Evolutionary conservation across 2,797 vertebrate genomes (phyloP).

Genomic region (Tokudaia muenninki): DNA sequence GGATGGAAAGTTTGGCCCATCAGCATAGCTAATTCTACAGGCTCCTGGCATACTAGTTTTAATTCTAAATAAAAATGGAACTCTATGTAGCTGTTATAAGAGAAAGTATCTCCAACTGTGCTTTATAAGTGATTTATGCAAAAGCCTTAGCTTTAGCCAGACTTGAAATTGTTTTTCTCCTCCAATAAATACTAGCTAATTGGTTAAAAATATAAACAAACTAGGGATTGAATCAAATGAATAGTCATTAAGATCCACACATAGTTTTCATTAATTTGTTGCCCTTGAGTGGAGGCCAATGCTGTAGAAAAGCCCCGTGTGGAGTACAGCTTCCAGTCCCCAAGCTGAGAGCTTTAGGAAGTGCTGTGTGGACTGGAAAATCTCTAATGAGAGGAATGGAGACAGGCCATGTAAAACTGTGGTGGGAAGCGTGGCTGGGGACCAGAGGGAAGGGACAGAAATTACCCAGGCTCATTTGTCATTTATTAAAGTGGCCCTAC

Average conservation of each 20-base stretch:
- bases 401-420: background rate
- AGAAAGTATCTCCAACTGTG: conserved; percentile 48
- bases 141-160: conserved; percentile 43
- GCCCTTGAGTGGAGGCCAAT: conserved; percentile 66
- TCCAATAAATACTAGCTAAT: conserved; percentile 70
- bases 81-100: background rate
- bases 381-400: conserved; percentile 15
- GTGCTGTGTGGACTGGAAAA: conserved; percentile 30
- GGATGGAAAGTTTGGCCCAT: background rate
- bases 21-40: background rate
- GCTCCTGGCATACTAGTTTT: background rate
- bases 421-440: background rate
- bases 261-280: conserved; percentile 76
- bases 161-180: conserved; percentile 72
- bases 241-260: conserved; percentile 53
- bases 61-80: conserved; percentile 41
- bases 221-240: conserved; percentile 72
- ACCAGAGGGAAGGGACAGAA: background rate
- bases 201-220: conserved; percentile 75
- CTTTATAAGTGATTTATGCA: conserved; percentile 71
- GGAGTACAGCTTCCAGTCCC: conserved; percentile 47
- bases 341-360: conserved; percentile 72
- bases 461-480: conserved; percentile 54
- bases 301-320: conserved; percentile 73
- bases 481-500: conserved; percentile 31